These are phyloP conservation scores for Phrynocephalus guinanensis DNA, from an alignment of 2,797 vertebrate species.

Conservation along the genomic window DNA sequence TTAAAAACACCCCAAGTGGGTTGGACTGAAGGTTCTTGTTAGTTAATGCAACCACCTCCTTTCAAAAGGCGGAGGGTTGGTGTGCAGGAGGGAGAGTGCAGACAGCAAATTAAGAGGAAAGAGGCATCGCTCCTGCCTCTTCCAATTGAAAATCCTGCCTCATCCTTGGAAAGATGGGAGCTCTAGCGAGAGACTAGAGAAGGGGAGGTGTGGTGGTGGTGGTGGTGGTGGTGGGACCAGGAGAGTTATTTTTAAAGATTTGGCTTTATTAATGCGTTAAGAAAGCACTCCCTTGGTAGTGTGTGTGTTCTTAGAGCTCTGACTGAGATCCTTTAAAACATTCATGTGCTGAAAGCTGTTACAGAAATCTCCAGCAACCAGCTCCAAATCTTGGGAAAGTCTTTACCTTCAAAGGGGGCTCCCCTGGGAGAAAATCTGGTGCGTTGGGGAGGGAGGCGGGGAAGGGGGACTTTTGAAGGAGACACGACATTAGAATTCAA, in stretches of 20 bases:
- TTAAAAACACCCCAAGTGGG: conserved; percentile 61
- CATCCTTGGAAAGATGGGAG: conserved; percentile 55
- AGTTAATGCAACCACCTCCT: conserved; percentile 51
- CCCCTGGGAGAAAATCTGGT: conserved; percentile 52
- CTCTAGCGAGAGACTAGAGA: conserved; percentile 18
- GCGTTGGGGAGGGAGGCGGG: conserved; percentile 2
- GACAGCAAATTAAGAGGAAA: conserved; percentile 66
- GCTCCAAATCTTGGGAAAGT: conserved; percentile 62
- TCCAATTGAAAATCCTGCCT: conserved; percentile 72
- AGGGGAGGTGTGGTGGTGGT: conserved; percentile 29
- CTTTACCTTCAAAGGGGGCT: conserved; percentile 68
- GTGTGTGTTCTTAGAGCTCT: conserved; percentile 81
- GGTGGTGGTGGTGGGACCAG: conserved; percentile 28
- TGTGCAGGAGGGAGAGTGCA: conserved; percentile 25
- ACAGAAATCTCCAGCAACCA: conserved; percentile 73
- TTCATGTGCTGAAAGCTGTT: conserved; percentile 86
- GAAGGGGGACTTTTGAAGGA: neutral
- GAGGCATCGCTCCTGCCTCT: conserved; percentile 62
- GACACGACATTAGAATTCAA: neutral
- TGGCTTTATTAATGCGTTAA: conserved; percentile 87
- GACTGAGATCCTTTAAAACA: conserved; percentile 91
- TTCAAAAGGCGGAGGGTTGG: conserved; percentile 7
- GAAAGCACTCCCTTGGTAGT: conserved; percentile 83
- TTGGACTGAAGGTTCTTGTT: conserved; percentile 64
- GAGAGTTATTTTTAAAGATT: conserved; percentile 81